phyloP scores from a whole-genome alignment of 2,888 invertebrate species.

The Hirtodrosophila cameraria region DNA sequence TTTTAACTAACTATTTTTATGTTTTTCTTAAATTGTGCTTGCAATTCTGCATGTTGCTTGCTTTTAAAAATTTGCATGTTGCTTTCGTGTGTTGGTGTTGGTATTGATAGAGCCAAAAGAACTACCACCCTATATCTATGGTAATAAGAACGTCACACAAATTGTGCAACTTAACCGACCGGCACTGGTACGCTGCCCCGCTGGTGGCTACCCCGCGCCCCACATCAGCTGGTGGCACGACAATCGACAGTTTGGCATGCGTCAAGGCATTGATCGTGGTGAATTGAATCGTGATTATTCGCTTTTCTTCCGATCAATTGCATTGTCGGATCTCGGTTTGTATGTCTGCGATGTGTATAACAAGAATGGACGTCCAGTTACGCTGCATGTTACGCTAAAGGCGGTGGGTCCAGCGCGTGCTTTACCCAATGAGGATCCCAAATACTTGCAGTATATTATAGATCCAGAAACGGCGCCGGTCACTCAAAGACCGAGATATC shows the following conservation, averaged over 20 bases:
- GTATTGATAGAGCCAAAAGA: conserved; percentile 64
- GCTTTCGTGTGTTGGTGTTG: conserved; percentile 25
- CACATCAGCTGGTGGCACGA: conserved; percentile 94
- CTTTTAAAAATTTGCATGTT: conserved; percentile 49
- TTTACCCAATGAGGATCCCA: conserved; percentile 85
- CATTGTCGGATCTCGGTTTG: conserved; percentile 90
- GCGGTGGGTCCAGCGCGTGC: conserved; percentile 89
- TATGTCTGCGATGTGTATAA: conserved; percentile 97
- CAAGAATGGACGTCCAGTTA: conserved; percentile 90
- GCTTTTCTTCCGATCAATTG: conserved; percentile 89
- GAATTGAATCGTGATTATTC: conserved; percentile 90
- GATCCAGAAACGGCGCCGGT: conserved; percentile 85
- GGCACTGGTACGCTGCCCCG: conserved; percentile 90
- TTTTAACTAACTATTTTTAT: conserved; percentile 57
- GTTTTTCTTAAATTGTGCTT: no score
- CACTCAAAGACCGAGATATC: conserved; percentile 82
- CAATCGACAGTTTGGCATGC: conserved; percentile 89
- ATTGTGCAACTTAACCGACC: conserved; percentile 90
- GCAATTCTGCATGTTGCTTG: conserved; percentile 50
- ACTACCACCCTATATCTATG: conserved; percentile 87
- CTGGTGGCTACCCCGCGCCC: conserved; percentile 92
- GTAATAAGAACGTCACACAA: conserved; percentile 87
- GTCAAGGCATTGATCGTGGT: conserved; percentile 75
- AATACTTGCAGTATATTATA: conserved; percentile 87
- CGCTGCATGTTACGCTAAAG: conserved; percentile 90